Percentiles rank a stretch among this genome's conserved stretches.
Conservation (phyloP, 2,113 vertebrate genomes). For the Pardalotus punctatus region DNA sequence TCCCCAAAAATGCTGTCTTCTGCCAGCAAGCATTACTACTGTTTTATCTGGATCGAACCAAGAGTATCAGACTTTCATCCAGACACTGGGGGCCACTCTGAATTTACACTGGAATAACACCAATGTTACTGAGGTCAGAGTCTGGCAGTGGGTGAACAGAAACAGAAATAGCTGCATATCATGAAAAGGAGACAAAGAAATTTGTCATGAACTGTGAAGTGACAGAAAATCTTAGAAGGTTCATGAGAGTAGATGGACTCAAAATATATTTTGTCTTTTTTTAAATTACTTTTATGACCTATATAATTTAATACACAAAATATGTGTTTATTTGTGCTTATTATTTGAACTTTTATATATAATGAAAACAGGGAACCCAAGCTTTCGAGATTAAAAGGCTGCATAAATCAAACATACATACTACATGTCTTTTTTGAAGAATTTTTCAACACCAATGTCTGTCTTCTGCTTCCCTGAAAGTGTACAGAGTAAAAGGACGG, state of each 20-base stretch:
- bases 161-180: slow-evolving; percentile 24
- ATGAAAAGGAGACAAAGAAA: slow-evolving; percentile 32
- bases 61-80: slow-evolving; percentile 19
- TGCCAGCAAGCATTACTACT: slow-evolving; percentile 55
- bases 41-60: slow-evolving; percentile 45
- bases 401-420: neutral
- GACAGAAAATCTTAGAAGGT: neutral
- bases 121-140: slow-evolving; percentile 47
- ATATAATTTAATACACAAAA: neutral
- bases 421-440: neutral
- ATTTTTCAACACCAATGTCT: neutral
- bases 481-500: neutral
- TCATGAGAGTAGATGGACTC: neutral
- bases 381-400: neutral
- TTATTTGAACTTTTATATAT: neutral
- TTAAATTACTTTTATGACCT: neutral
- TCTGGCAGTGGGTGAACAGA: slow-evolving; percentile 36
- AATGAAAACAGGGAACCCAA: neutral
- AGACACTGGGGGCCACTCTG: slow-evolving; percentile 54
- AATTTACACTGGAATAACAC: slow-evolving; percentile 41
- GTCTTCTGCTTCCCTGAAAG: neutral
- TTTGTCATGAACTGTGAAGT: neutral
- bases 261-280: neutral
- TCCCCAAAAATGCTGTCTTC: slow-evolving; percentile 31
- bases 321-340: neutral